Evolutionary conservation across 2,113 vertebrate species (phyloP).

Genomic region (Mellivora capensis): DNA sequence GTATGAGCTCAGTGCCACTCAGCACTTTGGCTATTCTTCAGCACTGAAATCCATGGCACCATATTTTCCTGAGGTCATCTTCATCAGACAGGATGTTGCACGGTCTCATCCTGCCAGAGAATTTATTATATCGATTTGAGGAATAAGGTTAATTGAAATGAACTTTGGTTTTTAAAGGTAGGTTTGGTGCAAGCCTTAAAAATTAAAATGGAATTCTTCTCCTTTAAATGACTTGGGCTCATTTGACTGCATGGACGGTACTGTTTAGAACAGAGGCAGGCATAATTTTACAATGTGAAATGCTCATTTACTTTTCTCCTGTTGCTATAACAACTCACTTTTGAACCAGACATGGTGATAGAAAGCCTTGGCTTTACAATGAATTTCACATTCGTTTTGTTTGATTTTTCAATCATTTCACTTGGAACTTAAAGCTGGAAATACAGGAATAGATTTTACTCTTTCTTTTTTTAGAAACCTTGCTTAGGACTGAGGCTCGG

Average conservation of each 20-base stretch:
- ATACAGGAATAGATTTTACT: constrained; percentile 25
- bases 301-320: constrained; percentile 69
- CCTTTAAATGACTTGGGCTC: constrained; percentile 49
- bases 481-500: not conserved
- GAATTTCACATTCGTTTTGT: constrained; percentile 65
- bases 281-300: constrained; percentile 55
- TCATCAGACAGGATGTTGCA: constrained; percentile 51
- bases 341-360: constrained; percentile 64
- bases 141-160: constrained; percentile 75
- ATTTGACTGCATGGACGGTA: constrained; percentile 33
- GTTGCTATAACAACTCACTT: constrained; percentile 76
- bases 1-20: constrained; percentile 17
- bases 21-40: constrained; percentile 43
- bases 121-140: constrained; percentile 69
- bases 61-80: constrained; percentile 67
- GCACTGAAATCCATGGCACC: constrained; percentile 39
- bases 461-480: constrained; percentile 49
- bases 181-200: constrained; percentile 32
- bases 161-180: constrained; percentile 69
- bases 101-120: constrained; percentile 46
- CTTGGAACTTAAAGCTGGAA: constrained; percentile 55
- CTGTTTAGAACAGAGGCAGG: constrained; percentile 51
- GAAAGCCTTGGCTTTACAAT: constrained; percentile 58
- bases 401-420: constrained; percentile 59
- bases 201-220: constrained; percentile 72